Evolutionary conservation across 2,797 vertebrate genomes (phyloP), one percentile per base, ranked within the genome.

Genomic region (Ceryle rudis): DNA sequence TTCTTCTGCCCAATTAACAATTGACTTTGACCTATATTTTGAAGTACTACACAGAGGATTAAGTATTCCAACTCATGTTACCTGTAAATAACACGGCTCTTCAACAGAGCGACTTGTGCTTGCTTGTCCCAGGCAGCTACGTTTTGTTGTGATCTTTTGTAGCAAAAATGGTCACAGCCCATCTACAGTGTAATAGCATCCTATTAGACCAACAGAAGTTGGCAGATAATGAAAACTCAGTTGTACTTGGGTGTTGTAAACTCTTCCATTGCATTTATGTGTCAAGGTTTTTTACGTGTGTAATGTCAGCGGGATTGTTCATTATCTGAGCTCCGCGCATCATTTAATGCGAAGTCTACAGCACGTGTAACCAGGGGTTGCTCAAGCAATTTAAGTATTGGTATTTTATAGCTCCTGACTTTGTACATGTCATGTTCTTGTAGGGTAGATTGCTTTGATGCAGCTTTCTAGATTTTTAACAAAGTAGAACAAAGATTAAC

Each of bases 11-110:
- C 84, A 85, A 39, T 93, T 87, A 84, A n/a, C 91, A 73, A 51
- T 84, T 89, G 93, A 87, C 84, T 96, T 95, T 87, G 84, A 89
- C 92, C 86, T 93, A 52, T 89, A 49, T 91, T 92, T 93, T 81
- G 25, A 85, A 89, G 71, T 82, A 23, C 60, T 92, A 2, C 9
- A 5, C 4, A 70, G 55, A 31, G 44, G 58, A 75, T 94, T 92
- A 87, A 82, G 58, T 80, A 65, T 55, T 49, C 41, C 44, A 47
- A 1, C 60, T 92, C 57, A n/a, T 15, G 25, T 91, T 91, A 58
- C 39, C 64, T 83, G 77, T 72, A 65, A 83, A 29, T 81, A 46
- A 71, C 16, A 25, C 0, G 0, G 46, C 81, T 82, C n/a, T 85
- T 49, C 26, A 79, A 21, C 46, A 28, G 78, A 52, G 11, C 2